phyloP scores from a whole-genome alignment of 2,797 vertebrate genomes.

The Rhodeus uyekii region DNA sequence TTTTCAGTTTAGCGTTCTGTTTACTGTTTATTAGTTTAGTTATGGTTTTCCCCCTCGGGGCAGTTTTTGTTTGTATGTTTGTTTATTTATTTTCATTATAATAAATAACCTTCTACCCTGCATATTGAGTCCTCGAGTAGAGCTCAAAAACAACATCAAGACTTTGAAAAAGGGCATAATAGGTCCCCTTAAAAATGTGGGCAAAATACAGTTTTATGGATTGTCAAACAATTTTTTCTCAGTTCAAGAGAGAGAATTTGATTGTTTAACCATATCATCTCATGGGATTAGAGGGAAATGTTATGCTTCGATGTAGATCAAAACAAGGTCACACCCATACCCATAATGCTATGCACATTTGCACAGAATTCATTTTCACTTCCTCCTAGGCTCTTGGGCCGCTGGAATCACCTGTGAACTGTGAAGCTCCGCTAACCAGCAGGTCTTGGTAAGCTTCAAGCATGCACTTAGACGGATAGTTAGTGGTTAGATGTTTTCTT shows the following conservation, averaged over 20 bases:
- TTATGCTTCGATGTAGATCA: neutral
- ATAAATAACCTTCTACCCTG: too few species aligned
- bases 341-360: neutral
- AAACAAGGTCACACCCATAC: neutral
- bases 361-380: neutral
- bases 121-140: too few species aligned
- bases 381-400: slow-evolving; percentile 57
- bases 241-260: neutral
- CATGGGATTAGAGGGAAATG: neutral
- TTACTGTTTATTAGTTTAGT: too few species aligned
- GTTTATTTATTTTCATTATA: too few species aligned
- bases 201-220: neutral
- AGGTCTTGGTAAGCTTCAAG: slow-evolving; percentile 66
- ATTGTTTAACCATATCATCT: neutral
- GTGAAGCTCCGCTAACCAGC: slow-evolving; percentile 67
- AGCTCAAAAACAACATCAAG: neutral
- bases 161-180: neutral
- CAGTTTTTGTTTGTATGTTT: too few species aligned
- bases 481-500: neutral
- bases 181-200: neutral
- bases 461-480: neutral
- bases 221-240: neutral
- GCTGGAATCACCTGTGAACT: slow-evolving; percentile 58
- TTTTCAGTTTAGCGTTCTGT: too few species aligned
- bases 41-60: too few species aligned